Evolutionary conservation across 2,797 vertebrate species (phyloP).

Genomic region (Aeoliscus strigatus): DNA sequence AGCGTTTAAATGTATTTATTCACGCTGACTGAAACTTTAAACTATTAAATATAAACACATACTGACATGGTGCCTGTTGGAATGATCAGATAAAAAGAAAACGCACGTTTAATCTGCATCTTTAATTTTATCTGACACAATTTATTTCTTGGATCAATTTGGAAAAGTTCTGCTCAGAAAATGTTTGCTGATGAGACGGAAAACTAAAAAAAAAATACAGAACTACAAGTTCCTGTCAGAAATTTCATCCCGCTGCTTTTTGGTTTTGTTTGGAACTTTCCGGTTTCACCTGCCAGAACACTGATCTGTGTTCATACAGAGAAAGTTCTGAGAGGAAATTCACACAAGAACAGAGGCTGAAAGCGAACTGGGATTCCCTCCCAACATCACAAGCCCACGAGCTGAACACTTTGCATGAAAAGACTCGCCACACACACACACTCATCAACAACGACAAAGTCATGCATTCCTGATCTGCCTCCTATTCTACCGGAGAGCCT

Average conservation of each 20-base stretch:
- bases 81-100: neutral
- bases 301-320: neutral
- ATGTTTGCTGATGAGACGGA: conserved; percentile 3
- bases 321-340: neutral
- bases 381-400: conserved; percentile 14
- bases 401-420: conserved; percentile 12
- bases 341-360: conserved; percentile 7
- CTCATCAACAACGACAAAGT: conserved; percentile 16
- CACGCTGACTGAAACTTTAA: conserved; percentile 7
- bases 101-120: conserved; percentile 2
- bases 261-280: conserved; percentile 6
- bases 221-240: conserved; percentile 4
- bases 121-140: conserved; percentile 1
- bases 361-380: conserved; percentile 2
- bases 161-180: conserved; percentile 8
- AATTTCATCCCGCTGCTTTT: neutral
- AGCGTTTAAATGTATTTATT: conserved; percentile 9
- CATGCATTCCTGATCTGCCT: conserved; percentile 22
- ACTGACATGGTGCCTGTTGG: too few relatives aligned
- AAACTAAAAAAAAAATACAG: conserved; percentile 4
- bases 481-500: conserved; percentile 6
- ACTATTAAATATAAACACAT: too few relatives aligned
- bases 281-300: conserved; percentile 1
- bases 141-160: conserved; percentile 15
- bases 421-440: conserved; percentile 7